Evolutionary conservation across 2,888 invertebrate genomes (phyloP).

Genomic region (Phaedon cochleariae): DNA sequence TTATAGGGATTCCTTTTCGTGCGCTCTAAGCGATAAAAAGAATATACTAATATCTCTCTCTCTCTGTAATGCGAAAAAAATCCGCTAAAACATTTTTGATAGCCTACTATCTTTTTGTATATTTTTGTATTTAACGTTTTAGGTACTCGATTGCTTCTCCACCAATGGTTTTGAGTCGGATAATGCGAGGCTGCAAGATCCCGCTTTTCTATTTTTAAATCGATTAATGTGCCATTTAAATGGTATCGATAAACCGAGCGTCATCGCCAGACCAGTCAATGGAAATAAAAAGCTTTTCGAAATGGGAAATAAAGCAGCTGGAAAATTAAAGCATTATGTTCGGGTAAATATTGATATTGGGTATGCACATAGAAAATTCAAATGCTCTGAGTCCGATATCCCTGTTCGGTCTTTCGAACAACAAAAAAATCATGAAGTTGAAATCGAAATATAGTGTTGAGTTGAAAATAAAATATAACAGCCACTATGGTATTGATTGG

Average conservation of each 20-base stretch:
- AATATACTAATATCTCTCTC: too few relatives aligned
- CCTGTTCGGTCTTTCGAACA: too few relatives aligned
- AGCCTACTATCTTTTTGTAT: too few relatives aligned
- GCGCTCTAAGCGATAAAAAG: too few relatives aligned
- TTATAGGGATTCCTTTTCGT: too few relatives aligned
- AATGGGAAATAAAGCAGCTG: conserved; percentile 17
- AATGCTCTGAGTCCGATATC: not conserved
- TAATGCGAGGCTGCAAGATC: not conserved
- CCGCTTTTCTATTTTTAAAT: conserved; percentile 9
- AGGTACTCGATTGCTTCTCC: too few relatives aligned
- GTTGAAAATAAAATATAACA: too few relatives aligned
- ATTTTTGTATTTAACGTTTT: too few relatives aligned
- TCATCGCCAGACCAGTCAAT: conserved; percentile 7
- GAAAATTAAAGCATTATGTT: conserved; percentile 14
- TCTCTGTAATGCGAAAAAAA: too few relatives aligned
- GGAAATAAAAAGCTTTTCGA: conserved; percentile 12
- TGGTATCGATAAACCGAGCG: conserved; percentile 14
- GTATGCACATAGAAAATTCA: not conserved
- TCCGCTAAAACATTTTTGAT: too few relatives aligned
- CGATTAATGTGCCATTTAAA: conserved; percentile 13
- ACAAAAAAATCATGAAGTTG: too few relatives aligned
- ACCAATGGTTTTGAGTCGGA: not conserved
- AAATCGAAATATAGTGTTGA: not conserved
- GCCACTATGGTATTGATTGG: too few relatives aligned
- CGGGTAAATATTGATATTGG: conserved; percentile 4